Conservation (phyloP, 2,113 vertebrate species). For the Petrocephalus microphthalmus region DNA sequence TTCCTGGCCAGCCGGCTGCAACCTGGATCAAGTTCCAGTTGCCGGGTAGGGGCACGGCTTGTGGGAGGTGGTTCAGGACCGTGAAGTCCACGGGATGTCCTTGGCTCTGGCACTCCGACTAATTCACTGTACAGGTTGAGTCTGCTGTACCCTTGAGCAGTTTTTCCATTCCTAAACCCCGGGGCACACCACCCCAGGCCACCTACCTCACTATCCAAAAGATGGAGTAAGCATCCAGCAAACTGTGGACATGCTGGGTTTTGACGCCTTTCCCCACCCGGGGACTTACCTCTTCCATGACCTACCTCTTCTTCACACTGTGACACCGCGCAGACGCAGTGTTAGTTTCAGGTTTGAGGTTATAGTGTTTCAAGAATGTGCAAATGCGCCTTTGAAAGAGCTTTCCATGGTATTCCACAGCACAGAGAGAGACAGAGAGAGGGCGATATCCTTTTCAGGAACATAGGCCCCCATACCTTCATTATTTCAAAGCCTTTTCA, state of each 20-base stretch:
- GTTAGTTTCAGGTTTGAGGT: neutral
- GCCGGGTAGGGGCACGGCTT: neutral
- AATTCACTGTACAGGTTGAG: neutral
- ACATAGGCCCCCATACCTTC: neutral
- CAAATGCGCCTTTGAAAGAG: neutral
- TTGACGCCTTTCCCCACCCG: neutral
- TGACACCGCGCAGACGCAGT: neutral
- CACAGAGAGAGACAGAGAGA: neutral
- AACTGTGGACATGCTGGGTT: neutral
- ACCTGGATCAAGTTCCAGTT: constrained; percentile 12
- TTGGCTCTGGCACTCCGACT: neutral
- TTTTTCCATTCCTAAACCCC: neutral
- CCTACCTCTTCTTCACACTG: neutral
- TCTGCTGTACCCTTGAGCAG: neutral
- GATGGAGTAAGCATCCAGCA: neutral
- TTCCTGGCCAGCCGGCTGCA: neutral
- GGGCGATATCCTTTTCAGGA: neutral
- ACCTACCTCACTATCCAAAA: neutral
- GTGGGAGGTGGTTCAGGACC: neutral
- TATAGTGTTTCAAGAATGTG: neutral
- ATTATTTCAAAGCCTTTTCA: neutral
- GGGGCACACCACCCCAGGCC: neutral
- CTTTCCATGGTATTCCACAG: neutral
- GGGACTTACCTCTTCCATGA: neutral
- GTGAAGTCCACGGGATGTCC: neutral